phyloP scores from a whole-genome alignment of 2,888 invertebrate species.

The Mayetiola destructor region DNA sequence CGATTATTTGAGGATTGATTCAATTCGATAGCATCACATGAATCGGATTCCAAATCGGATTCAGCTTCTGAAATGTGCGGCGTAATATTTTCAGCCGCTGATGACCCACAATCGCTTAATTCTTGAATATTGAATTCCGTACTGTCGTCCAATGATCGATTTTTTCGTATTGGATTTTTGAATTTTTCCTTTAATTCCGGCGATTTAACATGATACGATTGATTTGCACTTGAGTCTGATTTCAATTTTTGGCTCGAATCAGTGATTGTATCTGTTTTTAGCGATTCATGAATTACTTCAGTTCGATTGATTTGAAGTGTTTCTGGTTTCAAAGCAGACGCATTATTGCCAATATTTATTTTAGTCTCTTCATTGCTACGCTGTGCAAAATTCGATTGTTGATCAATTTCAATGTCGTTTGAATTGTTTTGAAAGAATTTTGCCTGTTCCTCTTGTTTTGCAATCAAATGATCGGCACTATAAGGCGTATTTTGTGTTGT shows the following conservation, averaged over 20 bases:
- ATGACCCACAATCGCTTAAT: slow-evolving; percentile 29
- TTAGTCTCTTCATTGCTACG: neutral
- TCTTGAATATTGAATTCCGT: slow-evolving; percentile 28
- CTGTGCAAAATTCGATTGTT: neutral
- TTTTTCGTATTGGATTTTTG: slow-evolving; percentile 16
- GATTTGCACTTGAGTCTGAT: neutral
- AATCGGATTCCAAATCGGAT: slow-evolving; percentile 46
- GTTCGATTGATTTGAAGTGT: neutral
- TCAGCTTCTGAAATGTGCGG: slow-evolving; percentile 49
- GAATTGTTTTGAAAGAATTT: neutral
- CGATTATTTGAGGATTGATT: neutral
- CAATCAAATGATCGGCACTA: neutral
- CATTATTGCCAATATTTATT: neutral
- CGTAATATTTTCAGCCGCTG: slow-evolving; percentile 35
- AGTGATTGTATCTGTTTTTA: neutral
- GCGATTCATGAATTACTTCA: neutral
- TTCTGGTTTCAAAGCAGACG: neutral
- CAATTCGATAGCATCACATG: neutral
- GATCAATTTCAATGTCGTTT: neutral
- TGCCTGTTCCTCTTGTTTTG: neutral
- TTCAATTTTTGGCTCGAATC: neutral
- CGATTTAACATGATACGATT: slow-evolving; percentile 20
- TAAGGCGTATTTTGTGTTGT: neutral
- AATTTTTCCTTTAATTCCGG: slow-evolving; percentile 16
- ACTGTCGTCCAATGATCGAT: slow-evolving; percentile 19